phyloP scores from a whole-genome alignment of 2,113 vertebrate genomes.

The Nesoenas mayeri region DNA sequence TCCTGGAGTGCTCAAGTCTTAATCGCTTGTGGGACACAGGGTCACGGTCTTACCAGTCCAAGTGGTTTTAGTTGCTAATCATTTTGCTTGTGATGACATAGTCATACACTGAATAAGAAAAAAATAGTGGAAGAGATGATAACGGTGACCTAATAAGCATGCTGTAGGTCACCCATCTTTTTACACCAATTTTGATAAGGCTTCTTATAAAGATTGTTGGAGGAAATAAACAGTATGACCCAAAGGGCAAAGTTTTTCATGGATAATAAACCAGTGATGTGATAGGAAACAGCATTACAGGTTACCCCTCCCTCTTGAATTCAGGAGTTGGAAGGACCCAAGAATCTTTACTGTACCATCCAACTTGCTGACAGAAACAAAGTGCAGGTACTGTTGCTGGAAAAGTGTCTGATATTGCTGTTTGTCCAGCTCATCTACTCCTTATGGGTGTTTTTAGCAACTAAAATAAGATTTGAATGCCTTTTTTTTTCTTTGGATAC shows the following conservation, averaged over 20 bases:
- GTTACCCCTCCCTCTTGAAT: not conserved
- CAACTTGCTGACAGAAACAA: not conserved
- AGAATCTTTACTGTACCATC: not conserved
- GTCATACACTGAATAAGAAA: not conserved
- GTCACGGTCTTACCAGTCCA: not conserved
- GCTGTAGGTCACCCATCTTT: not conserved
- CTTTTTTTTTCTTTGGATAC: not conserved
- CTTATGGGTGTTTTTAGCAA: not conserved
- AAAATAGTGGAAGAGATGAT: not conserved
- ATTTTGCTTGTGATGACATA: not conserved
- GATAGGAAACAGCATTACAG: not conserved
- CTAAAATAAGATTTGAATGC: not conserved
- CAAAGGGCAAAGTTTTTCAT: not conserved
- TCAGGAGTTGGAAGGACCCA: not conserved
- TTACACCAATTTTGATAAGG: not conserved
- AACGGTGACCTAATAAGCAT: not conserved
- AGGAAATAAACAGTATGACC: not conserved
- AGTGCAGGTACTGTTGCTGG: not conserved
- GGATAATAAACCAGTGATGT: not conserved
- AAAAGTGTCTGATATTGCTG: not conserved
- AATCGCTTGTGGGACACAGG: not conserved
- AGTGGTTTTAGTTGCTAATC: not conserved
- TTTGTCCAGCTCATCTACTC: not conserved
- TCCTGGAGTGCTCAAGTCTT: not conserved
- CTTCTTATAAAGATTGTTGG: not conserved